Percentiles rank a stretch among this genome's conserved stretches.
Conservation (phyloP, 2,888 invertebrate genomes). For the Tachystola acroxantha region DNA sequence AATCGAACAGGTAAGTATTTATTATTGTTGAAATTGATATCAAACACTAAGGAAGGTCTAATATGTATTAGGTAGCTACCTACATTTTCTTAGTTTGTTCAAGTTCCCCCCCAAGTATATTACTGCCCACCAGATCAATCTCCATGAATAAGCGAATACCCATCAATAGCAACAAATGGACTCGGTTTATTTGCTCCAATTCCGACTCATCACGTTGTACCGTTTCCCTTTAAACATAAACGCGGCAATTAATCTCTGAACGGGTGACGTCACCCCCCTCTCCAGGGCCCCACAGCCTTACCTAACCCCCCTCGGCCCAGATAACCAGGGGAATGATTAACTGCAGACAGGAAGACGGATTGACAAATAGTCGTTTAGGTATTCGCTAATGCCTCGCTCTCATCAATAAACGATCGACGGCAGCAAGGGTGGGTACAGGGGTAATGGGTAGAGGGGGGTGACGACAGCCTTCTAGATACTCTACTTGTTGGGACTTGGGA, state of each 20-base stretch:
- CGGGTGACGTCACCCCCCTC: constrained; percentile 56
- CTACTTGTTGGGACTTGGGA: constrained; percentile 22
- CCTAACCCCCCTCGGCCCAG: constrained; percentile 31
- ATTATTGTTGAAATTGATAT: no score
- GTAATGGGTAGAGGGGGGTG: constrained; percentile 8
- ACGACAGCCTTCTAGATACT: constrained; percentile 25
- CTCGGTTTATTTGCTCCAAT: constrained; percentile 39
- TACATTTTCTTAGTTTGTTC: no score
- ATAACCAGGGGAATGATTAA: constrained; percentile 71
- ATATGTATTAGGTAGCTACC: no score
- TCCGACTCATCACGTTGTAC: constrained; percentile 46
- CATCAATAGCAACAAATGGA: constrained; percentile 5
- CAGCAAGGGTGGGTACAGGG: constrained; percentile 3
- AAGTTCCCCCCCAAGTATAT: no score
- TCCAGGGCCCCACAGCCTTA: constrained; percentile 17
- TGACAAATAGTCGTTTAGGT: constrained; percentile 77
- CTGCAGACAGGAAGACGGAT: constrained; percentile 74
- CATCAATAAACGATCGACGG: constrained; percentile 66
- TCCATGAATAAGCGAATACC: constrained; percentile 6
- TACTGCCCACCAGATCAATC: constrained; percentile 3
- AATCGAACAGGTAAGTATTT: no score
- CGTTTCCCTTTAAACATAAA: constrained; percentile 50
- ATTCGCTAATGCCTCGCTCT: constrained; percentile 70
- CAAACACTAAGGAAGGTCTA: no score
- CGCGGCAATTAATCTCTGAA: constrained; percentile 70